phyloP scores from a whole-genome alignment of 2,888 invertebrate genomes.

The Watsonalla cultraria region DNA sequence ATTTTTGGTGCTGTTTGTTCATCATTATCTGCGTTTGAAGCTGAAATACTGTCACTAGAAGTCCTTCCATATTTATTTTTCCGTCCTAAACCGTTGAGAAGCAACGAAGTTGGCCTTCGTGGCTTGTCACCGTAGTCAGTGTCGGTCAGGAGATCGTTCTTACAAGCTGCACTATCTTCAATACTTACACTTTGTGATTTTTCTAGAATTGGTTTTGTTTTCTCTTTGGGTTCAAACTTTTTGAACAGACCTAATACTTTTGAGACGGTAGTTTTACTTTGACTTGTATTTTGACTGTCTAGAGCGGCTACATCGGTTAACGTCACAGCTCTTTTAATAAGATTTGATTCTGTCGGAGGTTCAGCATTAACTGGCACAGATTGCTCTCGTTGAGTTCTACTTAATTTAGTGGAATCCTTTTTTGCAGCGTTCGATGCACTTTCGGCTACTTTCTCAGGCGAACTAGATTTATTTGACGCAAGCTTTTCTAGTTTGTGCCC shows the following conservation, averaged over 20 bases:
- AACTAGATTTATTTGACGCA: conserved; percentile 70
- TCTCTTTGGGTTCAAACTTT: conserved; percentile 82
- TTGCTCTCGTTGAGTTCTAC: conserved; percentile 81
- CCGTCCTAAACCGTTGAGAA: conserved; percentile 75
- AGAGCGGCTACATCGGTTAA: conserved; percentile 81
- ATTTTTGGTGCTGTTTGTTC: conserved; percentile 45
- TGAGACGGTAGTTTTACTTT: conserved; percentile 83
- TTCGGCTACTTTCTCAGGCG: conserved; percentile 68
- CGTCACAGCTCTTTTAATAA: conserved; percentile 85
- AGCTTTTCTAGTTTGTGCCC: conserved; percentile 88
- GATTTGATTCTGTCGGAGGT: conserved; percentile 80
- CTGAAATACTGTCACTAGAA: conserved; percentile 60
- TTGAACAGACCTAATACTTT: conserved; percentile 88
- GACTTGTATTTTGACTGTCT: conserved; percentile 50
- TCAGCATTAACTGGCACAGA: conserved; percentile 79
- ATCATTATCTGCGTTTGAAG: conserved; percentile 36
- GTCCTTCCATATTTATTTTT: conserved; percentile 71
- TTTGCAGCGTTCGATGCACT: conserved; percentile 37
- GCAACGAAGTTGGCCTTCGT: conserved; percentile 73
- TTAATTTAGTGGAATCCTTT: conserved; percentile 64
- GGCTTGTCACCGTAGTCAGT: conserved; percentile 57
- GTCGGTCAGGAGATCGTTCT: conserved; percentile 31
- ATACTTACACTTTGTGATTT: conserved; percentile 38
- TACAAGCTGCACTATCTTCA: conserved; percentile 26
- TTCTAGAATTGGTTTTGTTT: conserved; percentile 48